These are phyloP conservation scores for Carollia perspicillata DNA, from an alignment of 2,113 vertebrate genomes.

Conservation along the genomic window DNA sequence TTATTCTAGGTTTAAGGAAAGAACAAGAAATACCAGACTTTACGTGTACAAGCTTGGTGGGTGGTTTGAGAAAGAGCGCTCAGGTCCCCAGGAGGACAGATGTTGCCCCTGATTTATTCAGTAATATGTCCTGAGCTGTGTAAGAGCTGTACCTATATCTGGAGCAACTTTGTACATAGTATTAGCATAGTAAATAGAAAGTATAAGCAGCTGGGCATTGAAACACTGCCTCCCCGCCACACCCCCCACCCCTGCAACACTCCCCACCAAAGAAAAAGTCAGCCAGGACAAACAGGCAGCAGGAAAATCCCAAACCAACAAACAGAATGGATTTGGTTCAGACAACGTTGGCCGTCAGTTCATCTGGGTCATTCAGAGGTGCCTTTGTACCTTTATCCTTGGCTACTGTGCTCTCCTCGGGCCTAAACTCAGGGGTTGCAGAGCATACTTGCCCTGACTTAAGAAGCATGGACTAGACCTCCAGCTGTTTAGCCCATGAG, in stretches of 20 bases:
- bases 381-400: not conserved
- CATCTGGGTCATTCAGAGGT: not conserved
- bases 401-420: not conserved
- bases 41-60: slow-evolving; percentile 53
- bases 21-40: slow-evolving; percentile 72
- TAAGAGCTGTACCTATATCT: slow-evolving; percentile 64
- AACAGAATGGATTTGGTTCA: slow-evolving; percentile 36
- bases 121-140: slow-evolving; percentile 21
- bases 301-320: not conserved
- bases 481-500: not conserved
- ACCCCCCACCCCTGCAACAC: too few relatives aligned
- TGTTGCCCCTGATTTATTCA: slow-evolving; percentile 75
- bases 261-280: slow-evolving; percentile 49
- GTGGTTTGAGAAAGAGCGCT: slow-evolving; percentile 69
- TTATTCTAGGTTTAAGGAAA: not conserved
- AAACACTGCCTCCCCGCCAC: not conserved
- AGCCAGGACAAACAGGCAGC: slow-evolving; percentile 50
- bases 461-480: not conserved
- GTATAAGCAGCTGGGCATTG: slow-evolving; percentile 62
- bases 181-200: slow-evolving; percentile 37
- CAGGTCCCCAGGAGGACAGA: slow-evolving; percentile 68
- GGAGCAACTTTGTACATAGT: slow-evolving; percentile 59
- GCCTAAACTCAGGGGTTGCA: not conserved
- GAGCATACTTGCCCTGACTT: not conserved
- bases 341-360: rapidly evolving